Evolutionary conservation across 2,888 invertebrate species (phyloP), one percentile per base, ranked within the genome.

Genomic region (Drosophila suboccidentalis): DNA sequence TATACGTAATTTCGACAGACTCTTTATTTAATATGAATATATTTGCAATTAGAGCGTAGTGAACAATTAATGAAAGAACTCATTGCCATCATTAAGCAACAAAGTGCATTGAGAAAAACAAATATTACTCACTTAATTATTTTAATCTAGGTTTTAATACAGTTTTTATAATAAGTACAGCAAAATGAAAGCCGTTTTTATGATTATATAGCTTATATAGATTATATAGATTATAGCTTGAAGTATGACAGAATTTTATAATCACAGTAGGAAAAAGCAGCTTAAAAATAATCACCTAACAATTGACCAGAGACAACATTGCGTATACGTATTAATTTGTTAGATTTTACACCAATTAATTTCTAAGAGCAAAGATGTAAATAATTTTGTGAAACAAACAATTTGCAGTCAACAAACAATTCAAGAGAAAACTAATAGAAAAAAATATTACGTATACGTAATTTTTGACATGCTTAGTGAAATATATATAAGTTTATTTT

Each of bases 1-100:
- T 67, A 54, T 66, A 61, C 64, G 55, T 73, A 77, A 71, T 77
- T 77, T 54, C 44, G 39, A 19, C 43, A 51, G 26, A 22, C 29
- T n/a, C 41, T 44, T 10, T 22, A 22, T 38, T 15, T 53, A 9
- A 32, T 11, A 41, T 41, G 17, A 13, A 29, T 29, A 29, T 13
- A 53, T 29, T 32, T 41, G 32, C 32, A 36, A 15, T 26, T 38
- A 38, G 3, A 38, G 38, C 5, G 10, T n/a, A 34, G 11, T 29
- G 47, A 15, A 15, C 38, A 36, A 36, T 6, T 13, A 22, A 22
- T 46, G 3, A 8, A 13, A 17, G 17, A 34, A 34, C 49, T 19
- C 17, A 19, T 19, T 26, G 4, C 11, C 26, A 22, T 22, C 13
- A 41, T 13, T 46, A n/a, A 9, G 11, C 4, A 4, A 4, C 2